Evolutionary conservation across 2,113 vertebrate species (phyloP), one percentile per base, ranked within the genome.

Genomic region (Willisornis vidua): DNA sequence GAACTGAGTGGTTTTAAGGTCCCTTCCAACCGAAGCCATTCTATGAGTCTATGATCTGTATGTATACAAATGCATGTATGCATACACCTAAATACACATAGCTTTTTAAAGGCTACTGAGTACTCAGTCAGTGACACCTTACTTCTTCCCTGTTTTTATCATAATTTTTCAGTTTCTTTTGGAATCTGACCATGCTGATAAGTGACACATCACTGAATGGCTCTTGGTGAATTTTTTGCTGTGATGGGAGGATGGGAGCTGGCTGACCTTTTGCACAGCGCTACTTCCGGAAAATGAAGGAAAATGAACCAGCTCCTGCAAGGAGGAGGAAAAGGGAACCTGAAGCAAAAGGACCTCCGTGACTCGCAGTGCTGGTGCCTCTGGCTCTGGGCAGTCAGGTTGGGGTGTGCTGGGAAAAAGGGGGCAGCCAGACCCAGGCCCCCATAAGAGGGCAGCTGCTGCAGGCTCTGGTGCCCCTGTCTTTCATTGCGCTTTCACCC

Each of bases 401-500:
- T 23, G 46, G 66, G 5, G 9, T 35, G 10, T 7, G 62, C 46
- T 28, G 19, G 52, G 71, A 58, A 37, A 46, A 43, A 48, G 31
- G 12, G 23, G 52, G 63, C 6, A 1, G 17, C 55, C 43, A 49
- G 31, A 19, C 18, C 6, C 12, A 5, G 9, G 41, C 25, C 37
- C 33, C 39, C 35, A 35, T 49, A 35, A 92, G 73, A 33, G 81
- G 58, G 46, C 2, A 31, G 74, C 83, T 73, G 86, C 91, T 66
- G 45, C 46, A 51, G 71, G 89, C 89, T 88, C 83, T 78, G 35
- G 62, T 11, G 17, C 89, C 3, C 0, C 93, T 19, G 18, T 37
- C 66, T 92, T 91, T 91, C 93, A 77, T 92, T 96, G 67, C 8
- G 22, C 75, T 87, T 92, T 94, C 15, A 1, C 92, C 92, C 5